Percentiles rank a stretch among this genome's conserved stretches.
Evolutionary conservation across 2,797 vertebrate species (phyloP).

Genomic region (Acrossocheilus fasciatus): DNA sequence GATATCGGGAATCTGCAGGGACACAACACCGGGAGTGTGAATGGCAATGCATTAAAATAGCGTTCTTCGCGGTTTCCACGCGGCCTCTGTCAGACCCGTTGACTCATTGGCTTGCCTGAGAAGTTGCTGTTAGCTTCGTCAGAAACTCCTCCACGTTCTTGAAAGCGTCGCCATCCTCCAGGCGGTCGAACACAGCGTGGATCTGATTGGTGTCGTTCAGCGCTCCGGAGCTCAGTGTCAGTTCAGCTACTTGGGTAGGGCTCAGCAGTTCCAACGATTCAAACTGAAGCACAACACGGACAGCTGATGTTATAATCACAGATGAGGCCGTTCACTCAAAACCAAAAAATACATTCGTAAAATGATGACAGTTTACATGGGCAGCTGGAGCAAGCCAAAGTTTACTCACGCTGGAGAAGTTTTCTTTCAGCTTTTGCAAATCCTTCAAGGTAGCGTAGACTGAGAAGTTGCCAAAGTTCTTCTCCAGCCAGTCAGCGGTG

Average conservation of each 20-base stretch:
- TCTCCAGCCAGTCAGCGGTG: slow-evolving; percentile 19
- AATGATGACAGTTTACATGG: too few relatives aligned
- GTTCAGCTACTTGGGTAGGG: slow-evolving; percentile 43
- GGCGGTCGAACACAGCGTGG: slow-evolving; percentile 53
- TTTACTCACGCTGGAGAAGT: slow-evolving; percentile 33
- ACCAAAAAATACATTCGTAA: neutral
- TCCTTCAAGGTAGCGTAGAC: neutral
- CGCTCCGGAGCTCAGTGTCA: slow-evolving; percentile 46
- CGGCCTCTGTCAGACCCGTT: neutral
- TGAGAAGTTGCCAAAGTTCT: slow-evolving; percentile 18
- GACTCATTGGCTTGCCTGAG: slow-evolving; percentile 46
- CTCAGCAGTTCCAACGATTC: slow-evolving; percentile 43
- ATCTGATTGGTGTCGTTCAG: slow-evolving; percentile 52
- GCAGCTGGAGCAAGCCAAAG: too few relatives aligned
- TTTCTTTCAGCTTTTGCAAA: slow-evolving; percentile 29
- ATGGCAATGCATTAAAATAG: neutral
- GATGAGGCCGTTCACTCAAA: neutral
- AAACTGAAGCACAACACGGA: slow-evolving; percentile 35
- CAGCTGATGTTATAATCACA: neutral
- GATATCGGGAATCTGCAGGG: neutral
- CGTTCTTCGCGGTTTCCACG: too few relatives aligned
- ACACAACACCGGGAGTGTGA: neutral
- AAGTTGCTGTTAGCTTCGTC: slow-evolving; percentile 36
- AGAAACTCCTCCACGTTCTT: slow-evolving; percentile 64
- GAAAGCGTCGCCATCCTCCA: slow-evolving; percentile 35